Base-by-base conservation (phyloP, 2,888 invertebrate genomes). In the Microdon myrmicae region DNA sequence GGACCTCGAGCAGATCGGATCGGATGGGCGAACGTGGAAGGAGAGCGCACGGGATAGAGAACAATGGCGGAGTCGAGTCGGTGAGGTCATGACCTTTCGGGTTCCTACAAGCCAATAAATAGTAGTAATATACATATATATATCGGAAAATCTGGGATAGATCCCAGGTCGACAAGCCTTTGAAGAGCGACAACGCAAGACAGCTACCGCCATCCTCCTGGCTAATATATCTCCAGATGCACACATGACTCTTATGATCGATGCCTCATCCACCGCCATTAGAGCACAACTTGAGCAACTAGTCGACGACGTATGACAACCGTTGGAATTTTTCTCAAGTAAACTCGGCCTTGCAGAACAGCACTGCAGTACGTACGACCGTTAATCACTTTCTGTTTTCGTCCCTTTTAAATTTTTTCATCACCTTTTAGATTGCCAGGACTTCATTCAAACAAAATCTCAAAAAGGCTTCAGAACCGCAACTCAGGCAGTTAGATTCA, bases 331-430 rank as follows among this genome's bases (percentile, higher is more conserved):
- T 49, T 79, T 74, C 53, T 78, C 76, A 1, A 68, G 69, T 47
- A 75, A 75, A 19, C 58, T 79, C 1, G 70, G 53, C 16, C 53
- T 69, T 2, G 48, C 75, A 0, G 73, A 80, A n/a, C n/a, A n/a
- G 12, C 74, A 73, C 4, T 80, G 79, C 25, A 67, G 67, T n/a
- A 64, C 68, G 2, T 80, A 78, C 55, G 78, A 81, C 55, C 34
- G 77, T 4, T 76, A 79, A 67, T n/a, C n/a, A n/a, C n/a, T n/a
- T n/a, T n/a, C 1, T 8, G 8, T 22, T 22, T 1, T 22, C 22
- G 6, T 8, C 6, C 8, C 22, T 22, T 7, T 22, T 22, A 22
- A 22, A 22, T 22, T 22, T 8, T 22, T 22, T 22, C 22, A 22
- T 6, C 22, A 22, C 22, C 22, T 22, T 8, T 22, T 22, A 22